Base-by-base conservation (phyloP, 2,797 vertebrate species). In the Melanitta fusca region DNA sequence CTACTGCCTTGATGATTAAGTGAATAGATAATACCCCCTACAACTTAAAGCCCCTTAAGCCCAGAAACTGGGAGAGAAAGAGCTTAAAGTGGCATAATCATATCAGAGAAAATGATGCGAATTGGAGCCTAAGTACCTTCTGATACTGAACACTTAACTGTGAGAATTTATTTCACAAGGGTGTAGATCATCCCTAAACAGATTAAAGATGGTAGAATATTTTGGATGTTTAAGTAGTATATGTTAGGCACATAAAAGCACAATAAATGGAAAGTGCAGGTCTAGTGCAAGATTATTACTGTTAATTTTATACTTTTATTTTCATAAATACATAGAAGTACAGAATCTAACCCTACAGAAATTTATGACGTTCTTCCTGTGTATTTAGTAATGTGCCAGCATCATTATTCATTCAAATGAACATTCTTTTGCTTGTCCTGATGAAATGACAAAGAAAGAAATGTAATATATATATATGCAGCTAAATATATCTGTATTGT, bases 101-200 rank as follows among this genome's bases (percentile, higher is more conserved):
- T 82, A 94, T 62, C 66, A 80, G 61, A 80, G 75, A 78, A 85
- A 95, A 88, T 86, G 5, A 85, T 88, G 68, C 90, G 91, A 93
- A 73, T 64, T 86, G 69, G 41, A 96, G 66, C 53, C 47, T 73
- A 77, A 97, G 84, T 62, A 62, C 47, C 51, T 85, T 92, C 73
- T 92, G 86, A 95, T 87, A 73, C 58, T 85, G 80, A 95, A 60
- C 81, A 80, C 91, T 96, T 97, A 91, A 95, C 71, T 79, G 70
- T 87, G 25, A 88, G 74, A 97, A 62, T 79, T 97, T 96, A 96
- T 96, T 97, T 91, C 82, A 60, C 64, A 89, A 92, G 74, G 38
- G 14, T 80, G 51, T 82, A 13, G 80, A 74, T 79, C 79, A 89
- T 94, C 88, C 62, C 2, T 86, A 84, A 49, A 53, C 28, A 89